These are phyloP conservation scores for Eolophus roseicapilla DNA, from an alignment of 2,113 vertebrate species.

Conservation along the genomic window DNA sequence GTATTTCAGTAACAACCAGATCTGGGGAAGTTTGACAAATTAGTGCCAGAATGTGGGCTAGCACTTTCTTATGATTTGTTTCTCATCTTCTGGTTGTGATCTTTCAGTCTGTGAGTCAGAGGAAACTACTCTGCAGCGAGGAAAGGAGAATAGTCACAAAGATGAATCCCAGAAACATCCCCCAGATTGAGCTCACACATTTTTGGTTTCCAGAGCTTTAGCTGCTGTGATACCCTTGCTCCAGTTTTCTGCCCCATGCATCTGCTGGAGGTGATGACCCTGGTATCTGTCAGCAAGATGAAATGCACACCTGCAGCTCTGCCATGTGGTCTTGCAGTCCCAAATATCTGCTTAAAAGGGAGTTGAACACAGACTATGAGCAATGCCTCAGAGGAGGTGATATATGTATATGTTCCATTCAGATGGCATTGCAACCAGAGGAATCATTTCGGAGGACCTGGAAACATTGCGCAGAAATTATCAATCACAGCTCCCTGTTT, in stretches of 20 bases:
- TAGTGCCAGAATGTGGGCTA: not conserved
- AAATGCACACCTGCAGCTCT: conserved; percentile 9
- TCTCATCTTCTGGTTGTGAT: not conserved
- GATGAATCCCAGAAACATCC: not conserved
- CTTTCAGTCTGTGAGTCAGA: not conserved
- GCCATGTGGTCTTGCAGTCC: not conserved
- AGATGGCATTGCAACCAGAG: not conserved
- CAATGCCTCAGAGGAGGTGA: rapidly evolving
- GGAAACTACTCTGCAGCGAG: not conserved
- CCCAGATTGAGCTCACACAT: not conserved
- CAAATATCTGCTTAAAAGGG: not conserved
- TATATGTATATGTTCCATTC: not conserved
- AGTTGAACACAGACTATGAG: not conserved
- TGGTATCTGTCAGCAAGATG: not conserved
- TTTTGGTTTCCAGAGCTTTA: not conserved
- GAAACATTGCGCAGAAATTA: not conserved
- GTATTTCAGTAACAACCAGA: not conserved
- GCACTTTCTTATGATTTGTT: not conserved
- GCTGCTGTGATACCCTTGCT: not conserved
- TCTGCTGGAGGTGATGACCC: not conserved
- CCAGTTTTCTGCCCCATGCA: not conserved
- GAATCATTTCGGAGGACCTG: not conserved
- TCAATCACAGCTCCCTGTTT: not conserved
- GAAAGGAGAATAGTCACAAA: not conserved
- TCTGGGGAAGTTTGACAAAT: not conserved